Evolutionary conservation across 2,888 invertebrate genomes (phyloP).

Genomic region (Melitaea athalia): DNA sequence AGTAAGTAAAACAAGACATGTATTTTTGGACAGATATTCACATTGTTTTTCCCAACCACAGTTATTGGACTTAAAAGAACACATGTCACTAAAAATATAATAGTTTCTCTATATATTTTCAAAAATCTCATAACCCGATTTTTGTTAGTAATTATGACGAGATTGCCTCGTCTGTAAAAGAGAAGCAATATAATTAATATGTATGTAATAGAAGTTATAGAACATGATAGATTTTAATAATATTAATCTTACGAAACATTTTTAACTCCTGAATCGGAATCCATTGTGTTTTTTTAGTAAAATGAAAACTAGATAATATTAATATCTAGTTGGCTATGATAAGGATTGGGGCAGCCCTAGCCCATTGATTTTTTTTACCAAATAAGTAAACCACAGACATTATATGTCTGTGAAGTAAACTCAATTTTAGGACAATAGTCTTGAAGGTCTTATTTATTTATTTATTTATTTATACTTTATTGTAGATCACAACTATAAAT

Average conservation of each 20-base stretch:
- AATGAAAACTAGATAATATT: background rate
- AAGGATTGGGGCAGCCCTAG: background rate
- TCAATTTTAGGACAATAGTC: too few species aligned
- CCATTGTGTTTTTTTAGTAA: conserved; percentile 22
- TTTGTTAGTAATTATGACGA: conserved; percentile 55
- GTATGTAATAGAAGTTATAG: background rate
- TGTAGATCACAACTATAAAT: too few species aligned
- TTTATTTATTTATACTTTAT: too few species aligned
- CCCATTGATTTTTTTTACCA: too few species aligned
- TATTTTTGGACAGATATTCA: conserved; percentile 43
- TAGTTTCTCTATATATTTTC: conserved; percentile 57
- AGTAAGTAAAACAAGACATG: background rate
- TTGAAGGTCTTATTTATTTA: too few species aligned
- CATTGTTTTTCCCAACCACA: conserved; percentile 52
- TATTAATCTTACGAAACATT: conserved; percentile 25
- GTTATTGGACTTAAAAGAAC: conserved; percentile 57
- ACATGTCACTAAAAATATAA: conserved; percentile 55
- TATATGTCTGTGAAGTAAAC: too few species aligned
- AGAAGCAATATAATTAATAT: conserved; percentile 7
- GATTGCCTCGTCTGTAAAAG: conserved; percentile 58
- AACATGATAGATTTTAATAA: background rate
- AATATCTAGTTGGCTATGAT: conserved; percentile 39
- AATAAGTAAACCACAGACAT: too few species aligned
- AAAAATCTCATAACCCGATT: conserved; percentile 52
- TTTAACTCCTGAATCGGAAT: conserved; percentile 8